Evolutionary conservation across 2,888 invertebrate genomes (phyloP).

Genomic region (Drosophila anceps): DNA sequence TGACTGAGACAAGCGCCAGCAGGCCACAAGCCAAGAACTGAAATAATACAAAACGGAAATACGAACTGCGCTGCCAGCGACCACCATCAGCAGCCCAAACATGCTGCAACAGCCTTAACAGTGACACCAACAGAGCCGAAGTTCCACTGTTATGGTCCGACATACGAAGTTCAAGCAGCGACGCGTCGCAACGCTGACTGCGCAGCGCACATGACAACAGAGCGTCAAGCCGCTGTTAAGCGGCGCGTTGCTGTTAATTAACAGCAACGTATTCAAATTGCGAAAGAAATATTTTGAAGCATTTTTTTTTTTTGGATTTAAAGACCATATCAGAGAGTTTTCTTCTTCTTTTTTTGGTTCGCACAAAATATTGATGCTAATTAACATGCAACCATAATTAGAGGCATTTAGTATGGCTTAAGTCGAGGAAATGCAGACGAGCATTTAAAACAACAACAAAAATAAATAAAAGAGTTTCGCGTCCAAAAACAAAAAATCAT

Average conservation of each 20-base stretch:
- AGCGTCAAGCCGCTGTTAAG: slow-evolving; percentile 29
- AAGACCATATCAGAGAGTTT: slow-evolving; percentile 22
- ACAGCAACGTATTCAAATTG: slow-evolving; percentile 17
- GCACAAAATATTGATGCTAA: slow-evolving; percentile 27
- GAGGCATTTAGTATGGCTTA: slow-evolving; percentile 21
- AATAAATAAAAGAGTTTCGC: background rate
- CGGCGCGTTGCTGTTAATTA: slow-evolving; percentile 18
- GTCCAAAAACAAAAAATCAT: slow-evolving; percentile 4
- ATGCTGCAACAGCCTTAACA: slow-evolving; percentile 39
- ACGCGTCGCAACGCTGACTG: slow-evolving; percentile 49
- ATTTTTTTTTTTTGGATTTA: slow-evolving; percentile 26
- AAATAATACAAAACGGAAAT: slow-evolving; percentile 47
- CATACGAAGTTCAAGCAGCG: slow-evolving; percentile 51
- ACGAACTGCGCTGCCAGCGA: slow-evolving; percentile 43
- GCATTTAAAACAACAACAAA: slow-evolving; percentile 2
- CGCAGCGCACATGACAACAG: slow-evolving; percentile 29
- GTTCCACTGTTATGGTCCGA: slow-evolving; percentile 31
- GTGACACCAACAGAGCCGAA: slow-evolving; percentile 38
- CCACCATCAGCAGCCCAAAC: slow-evolving; percentile 22
- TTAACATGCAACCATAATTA: slow-evolving; percentile 50
- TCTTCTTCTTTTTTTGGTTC: slow-evolving; percentile 29
- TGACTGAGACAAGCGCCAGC: slow-evolving; percentile 76
- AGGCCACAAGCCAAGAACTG: slow-evolving; percentile 70
- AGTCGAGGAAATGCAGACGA: slow-evolving; percentile 46
- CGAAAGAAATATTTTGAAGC: slow-evolving; percentile 17